These are phyloP conservation scores for Odontomachus brunneus DNA, from an alignment of 1,140 invertebrate genomes.

Conservation along the genomic window DNA sequence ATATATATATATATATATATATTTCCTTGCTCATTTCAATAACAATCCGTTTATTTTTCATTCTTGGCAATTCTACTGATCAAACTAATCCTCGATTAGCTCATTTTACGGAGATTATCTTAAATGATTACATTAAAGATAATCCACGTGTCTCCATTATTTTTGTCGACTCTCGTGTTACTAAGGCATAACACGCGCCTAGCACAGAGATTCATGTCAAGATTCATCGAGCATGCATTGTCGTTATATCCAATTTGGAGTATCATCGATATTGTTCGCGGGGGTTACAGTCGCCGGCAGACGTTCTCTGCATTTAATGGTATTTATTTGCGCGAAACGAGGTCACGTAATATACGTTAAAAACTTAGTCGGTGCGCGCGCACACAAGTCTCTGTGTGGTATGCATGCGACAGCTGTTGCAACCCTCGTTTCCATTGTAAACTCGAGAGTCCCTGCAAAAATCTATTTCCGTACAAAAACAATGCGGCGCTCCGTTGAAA, in stretches of 20 bases:
- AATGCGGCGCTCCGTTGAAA: constrained; percentile 28
- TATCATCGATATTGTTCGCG: constrained; percentile 44
- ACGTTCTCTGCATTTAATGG: constrained; percentile 45
- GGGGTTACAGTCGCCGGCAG: constrained; percentile 34
- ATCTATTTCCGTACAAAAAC: constrained; percentile 53
- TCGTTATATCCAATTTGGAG: constrained; percentile 54
- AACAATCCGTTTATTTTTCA: no score
- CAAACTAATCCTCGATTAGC: no score
- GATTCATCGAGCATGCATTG: constrained; percentile 44
- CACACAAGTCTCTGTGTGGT: neutral
- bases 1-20: no score
- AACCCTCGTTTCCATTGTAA: constrained; percentile 23
- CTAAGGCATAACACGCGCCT: neutral
- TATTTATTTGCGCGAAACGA: constrained; percentile 45
- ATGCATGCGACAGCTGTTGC: constrained; percentile 41
- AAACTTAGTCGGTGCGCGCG: constrained; percentile 28
- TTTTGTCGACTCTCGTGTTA: constrained; percentile 22
- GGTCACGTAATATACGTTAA: constrained; percentile 57
- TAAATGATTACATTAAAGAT: no score
- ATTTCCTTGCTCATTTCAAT: no score
- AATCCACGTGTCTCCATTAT: neutral
- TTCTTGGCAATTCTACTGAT: no score
- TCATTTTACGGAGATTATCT: no score
- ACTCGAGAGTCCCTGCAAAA: constrained; percentile 30
- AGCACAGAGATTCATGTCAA: constrained; percentile 18